Evolutionary conservation across 2,888 invertebrate species (phyloP).

Genomic region (Exocentrus adspersus): DNA sequence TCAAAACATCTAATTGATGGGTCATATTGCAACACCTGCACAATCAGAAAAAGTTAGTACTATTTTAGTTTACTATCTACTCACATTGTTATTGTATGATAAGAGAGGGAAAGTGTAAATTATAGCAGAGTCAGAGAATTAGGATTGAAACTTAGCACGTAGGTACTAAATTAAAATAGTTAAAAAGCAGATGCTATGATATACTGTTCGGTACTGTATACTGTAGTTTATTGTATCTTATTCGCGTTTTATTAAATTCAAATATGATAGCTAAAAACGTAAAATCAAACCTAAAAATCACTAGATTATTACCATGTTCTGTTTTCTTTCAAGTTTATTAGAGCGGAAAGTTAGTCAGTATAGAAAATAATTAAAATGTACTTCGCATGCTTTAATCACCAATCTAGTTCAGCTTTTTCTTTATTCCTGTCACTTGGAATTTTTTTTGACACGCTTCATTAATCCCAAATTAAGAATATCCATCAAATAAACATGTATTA

Average conservation of each 20-base stretch:
- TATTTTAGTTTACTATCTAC: no score
- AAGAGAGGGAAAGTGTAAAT: slow-evolving; percentile 2
- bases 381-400: slow-evolving; percentile 2
- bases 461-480: background rate
- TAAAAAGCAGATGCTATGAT: slow-evolving; percentile 10
- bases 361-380: slow-evolving; percentile 27
- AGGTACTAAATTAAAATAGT: slow-evolving; percentile 10
- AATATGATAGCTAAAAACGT: no score
- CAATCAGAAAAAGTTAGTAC: slow-evolving; percentile 11
- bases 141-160: no score
- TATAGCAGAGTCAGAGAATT: no score
- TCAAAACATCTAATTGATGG: no score
- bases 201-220: no score
- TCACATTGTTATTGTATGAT: slow-evolving; percentile 12
- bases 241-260: no score
- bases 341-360: slow-evolving; percentile 20
- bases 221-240: no score
- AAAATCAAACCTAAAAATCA: no score
- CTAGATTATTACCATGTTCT: slow-evolving; percentile 17
- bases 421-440: background rate
- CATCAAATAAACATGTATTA: no score
- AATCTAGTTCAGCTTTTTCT: background rate
- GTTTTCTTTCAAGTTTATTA: slow-evolving; percentile 28
- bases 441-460: background rate
- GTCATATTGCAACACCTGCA: no score